These are phyloP conservation scores for Gymnoscelis rufifasciata DNA, from an alignment of 2,888 invertebrate genomes.

Conservation along the genomic window DNA sequence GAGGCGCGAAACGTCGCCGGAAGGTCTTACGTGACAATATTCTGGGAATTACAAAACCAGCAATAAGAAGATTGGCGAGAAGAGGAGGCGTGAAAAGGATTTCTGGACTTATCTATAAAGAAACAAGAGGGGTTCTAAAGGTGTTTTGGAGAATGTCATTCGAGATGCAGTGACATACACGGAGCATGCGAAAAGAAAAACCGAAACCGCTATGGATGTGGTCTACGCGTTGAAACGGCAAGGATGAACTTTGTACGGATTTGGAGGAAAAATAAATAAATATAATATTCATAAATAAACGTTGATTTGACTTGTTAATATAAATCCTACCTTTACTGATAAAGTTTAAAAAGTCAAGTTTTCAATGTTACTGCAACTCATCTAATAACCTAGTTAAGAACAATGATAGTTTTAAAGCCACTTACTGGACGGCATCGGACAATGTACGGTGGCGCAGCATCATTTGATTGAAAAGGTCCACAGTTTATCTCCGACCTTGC, in stretches of 20 bases:
- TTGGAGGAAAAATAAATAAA: slow-evolving; percentile 13
- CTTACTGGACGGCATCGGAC: no score
- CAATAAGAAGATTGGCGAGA: slow-evolving; percentile 86
- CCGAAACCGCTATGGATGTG: slow-evolving; percentile 93
- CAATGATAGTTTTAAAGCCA: no score
- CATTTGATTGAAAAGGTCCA: no score
- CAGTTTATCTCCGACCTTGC: no score
- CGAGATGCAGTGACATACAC: slow-evolving; percentile 92
- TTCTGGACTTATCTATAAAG: slow-evolving; percentile 88
- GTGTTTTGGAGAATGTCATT: slow-evolving; percentile 91
- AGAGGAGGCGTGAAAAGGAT: slow-evolving; percentile 85
- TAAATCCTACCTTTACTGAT: no score
- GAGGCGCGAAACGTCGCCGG: slow-evolving; percentile 89
- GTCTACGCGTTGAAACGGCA: slow-evolving; percentile 92
- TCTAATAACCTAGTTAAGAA: no score
- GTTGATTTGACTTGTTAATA: not conserved
- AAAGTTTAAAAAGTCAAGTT: no score
- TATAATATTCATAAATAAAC: not conserved
- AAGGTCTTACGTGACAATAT: slow-evolving; percentile 89
- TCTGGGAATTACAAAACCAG: slow-evolving; percentile 89
- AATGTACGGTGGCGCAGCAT: no score
- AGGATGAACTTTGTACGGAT: slow-evolving; percentile 89
- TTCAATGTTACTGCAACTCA: no score
- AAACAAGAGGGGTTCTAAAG: slow-evolving; percentile 87
- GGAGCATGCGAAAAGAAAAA: slow-evolving; percentile 92